Base-by-base conservation (phyloP, 2,113 vertebrate genomes). In the Ptychochromis oligacanthus region DNA sequence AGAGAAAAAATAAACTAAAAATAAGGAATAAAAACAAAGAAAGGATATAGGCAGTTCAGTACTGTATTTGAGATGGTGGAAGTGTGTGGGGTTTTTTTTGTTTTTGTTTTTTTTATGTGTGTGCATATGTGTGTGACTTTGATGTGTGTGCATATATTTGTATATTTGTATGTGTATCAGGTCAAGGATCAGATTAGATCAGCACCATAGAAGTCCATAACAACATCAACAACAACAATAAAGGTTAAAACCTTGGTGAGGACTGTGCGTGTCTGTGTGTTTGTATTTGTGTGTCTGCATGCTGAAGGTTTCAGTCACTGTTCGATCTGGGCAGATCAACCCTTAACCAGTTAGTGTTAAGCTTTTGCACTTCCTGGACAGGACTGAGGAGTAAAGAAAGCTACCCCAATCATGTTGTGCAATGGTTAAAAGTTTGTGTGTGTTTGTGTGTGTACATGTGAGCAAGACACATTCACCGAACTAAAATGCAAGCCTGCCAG, bases 151-250 rank as follows among this genome's bases (percentile, higher is more conserved):
- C 84, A 31, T 84, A 64, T 72, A 55, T 88, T 28, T 77, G 64
- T 57, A 76, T 79, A 76, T 79, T 18, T 75, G 65, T 85, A 54
- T 76, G 80, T 81, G 80, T 62, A 38, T 81, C 81, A 87, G 87
- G 88, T 93, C 83, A 75, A 92, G 90, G 93, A 87, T 90, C 84
- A 86, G 82, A 80, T 87, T 60, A 89, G 82, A 91, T 95, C 91
- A 95, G 94, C 93, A 95, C 93, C 93, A 94, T 92, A 87, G 70
- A 91, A 90, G 89, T 93, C 87, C 91, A 92, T 86, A 92, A 94
- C 82, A 92, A 90, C 88, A 88, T 87, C 82, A 74, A 92, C 82
- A 83, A 94, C 87, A 83, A 91, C 87, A 58, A 91, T 87, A 80
- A 90, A 83, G 88, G 80, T 87, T 67, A 62, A 83, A 91, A 74